A percentile compares a stretch with the other conserved stretches of the same genome.
Conservation (phyloP, 2,113 vertebrate species). For the Cyrtonyx montezumae region DNA sequence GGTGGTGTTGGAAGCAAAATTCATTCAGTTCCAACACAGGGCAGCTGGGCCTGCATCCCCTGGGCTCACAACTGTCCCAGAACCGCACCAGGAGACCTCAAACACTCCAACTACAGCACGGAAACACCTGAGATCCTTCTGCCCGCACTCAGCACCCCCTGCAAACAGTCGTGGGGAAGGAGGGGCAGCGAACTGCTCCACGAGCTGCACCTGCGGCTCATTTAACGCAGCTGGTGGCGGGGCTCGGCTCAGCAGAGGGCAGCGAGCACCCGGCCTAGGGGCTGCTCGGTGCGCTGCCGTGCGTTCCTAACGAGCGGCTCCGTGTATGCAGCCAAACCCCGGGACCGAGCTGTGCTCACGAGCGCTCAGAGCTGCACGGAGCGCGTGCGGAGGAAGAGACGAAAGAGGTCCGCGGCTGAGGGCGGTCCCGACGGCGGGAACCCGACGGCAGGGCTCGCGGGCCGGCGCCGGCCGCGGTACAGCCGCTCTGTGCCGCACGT, state of each 20-base stretch:
- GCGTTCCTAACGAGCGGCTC: background rate
- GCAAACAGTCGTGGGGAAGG: background rate
- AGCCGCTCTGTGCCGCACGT: too few relatives aligned
- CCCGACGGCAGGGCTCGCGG: too few relatives aligned
- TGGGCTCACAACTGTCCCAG: too few relatives aligned
- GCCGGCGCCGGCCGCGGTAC: too few relatives aligned
- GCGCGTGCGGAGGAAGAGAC: background rate
- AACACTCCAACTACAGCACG: background rate
- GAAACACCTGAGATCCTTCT: background rate
- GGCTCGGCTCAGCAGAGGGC: background rate
- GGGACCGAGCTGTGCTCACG: background rate
- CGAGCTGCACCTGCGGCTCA: background rate
- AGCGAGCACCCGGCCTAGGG: background rate
- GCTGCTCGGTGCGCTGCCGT: background rate
- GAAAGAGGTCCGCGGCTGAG: background rate
- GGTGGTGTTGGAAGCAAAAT: too few relatives aligned
- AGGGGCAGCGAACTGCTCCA: background rate
- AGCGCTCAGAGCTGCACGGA: background rate
- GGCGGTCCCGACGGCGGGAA: too few relatives aligned
- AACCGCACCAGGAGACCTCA: background rate
- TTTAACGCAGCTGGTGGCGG: background rate
- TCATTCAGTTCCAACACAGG: too few relatives aligned
- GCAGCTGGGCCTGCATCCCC: too few relatives aligned
- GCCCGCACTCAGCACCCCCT: background rate
- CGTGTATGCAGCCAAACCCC: too few relatives aligned